Evolutionary conservation across 92 coral and sea anemone genomes (phyloP).

Genomic region (Heliopora coerulea): DNA sequence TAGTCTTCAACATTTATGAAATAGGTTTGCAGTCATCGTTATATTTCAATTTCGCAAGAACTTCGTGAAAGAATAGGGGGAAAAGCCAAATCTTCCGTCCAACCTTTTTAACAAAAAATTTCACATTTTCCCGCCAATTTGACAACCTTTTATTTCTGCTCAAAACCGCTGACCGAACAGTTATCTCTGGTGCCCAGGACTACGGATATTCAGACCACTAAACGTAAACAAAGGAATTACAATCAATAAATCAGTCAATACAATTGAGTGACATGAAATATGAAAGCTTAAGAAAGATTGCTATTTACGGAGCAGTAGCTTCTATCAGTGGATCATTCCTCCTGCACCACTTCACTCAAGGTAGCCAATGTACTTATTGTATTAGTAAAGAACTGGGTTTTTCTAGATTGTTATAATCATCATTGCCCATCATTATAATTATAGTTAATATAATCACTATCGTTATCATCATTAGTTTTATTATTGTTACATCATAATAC

Average conservation of each 20-base stretch:
- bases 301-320: conserved; percentile 81
- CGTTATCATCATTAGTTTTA: no score
- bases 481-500: no score
- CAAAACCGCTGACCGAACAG: conserved; percentile 29
- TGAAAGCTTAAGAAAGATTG: conserved; percentile 68
- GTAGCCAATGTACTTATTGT: conserved; percentile 44
- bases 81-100: background rate
- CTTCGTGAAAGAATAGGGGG: background rate
- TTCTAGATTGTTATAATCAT: no score
- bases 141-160: no score
- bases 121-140: conserved; percentile 53
- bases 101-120: background rate
- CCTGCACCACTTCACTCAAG: conserved; percentile 90
- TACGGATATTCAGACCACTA: no score
- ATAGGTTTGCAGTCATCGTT: background rate
- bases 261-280: no score
- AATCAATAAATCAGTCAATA: background rate
- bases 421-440: no score
- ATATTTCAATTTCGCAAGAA: background rate
- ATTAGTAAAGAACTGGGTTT: no score
- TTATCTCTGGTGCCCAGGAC: background rate
- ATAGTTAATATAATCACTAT: no score
- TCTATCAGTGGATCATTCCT: conserved; percentile 83
- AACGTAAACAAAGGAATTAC: background rate
- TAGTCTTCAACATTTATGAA: conserved; percentile 20